Base-by-base conservation (phyloP, 2,797 vertebrate species). In the Manis crassicaudata region DNA sequence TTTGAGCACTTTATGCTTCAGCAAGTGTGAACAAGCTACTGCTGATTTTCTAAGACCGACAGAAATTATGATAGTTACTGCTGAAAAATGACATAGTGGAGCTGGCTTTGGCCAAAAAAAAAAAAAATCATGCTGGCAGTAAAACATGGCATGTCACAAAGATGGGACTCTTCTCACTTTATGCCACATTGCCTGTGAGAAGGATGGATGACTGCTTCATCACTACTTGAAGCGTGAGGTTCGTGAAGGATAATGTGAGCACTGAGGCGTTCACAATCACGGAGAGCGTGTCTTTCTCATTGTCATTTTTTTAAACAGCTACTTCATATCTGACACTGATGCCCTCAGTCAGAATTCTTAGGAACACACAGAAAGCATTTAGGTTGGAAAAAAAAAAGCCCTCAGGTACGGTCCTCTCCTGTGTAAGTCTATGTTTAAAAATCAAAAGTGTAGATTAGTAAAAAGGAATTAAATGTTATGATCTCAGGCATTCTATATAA, bases 71-170 rank as follows among this genome's bases (percentile, higher is more conserved):
- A 72, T 76, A 91, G 68, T 81, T 93, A 63, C 76, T 92, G 13
- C 52, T 70, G 63, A 87, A 95, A 79, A 96, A 95, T 81, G 37
- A 76, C 65, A 92, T 20, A 62, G 89, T 82, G 35, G 54, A 96
- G 27, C 46, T 46, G 43, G 29, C 70, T 87, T 50, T 75, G 13
- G n/a, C 6, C 29, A 35, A 67, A 27, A 46, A 63, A 67, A 62
- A 23, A 68, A 62, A 54, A 56, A 20, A 7, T 21, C 4, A 35
- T 82, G 17, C 54, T 87, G 60, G 54, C 68, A 84, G 8, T 32
- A 73, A 92, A 92, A 95, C 50, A 91, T 62, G 58, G n/a, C 23
- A 6, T 63, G 35, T 89, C 73, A 92, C 79, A 88, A 82, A 92
- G 43, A 86, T 63, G 27, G 4, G 40, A 50, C 60, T 84, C n/a